Evolutionary conservation across 2,888 invertebrate species (phyloP).

Genomic region (Micoletzkya japonica): DNA sequence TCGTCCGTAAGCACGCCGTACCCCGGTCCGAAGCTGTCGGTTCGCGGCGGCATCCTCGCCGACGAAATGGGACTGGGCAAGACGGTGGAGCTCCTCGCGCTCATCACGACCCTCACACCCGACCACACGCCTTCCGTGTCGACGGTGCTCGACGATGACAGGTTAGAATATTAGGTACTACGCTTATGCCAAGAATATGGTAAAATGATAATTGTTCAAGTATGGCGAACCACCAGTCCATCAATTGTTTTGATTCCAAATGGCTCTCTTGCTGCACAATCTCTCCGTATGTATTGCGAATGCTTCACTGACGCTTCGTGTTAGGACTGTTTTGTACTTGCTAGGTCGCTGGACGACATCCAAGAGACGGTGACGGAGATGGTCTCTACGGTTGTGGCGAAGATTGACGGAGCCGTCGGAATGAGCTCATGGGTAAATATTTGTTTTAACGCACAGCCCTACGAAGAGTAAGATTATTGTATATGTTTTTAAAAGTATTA

Average conservation of each 20-base stretch:
- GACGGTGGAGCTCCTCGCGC: constrained; percentile 77
- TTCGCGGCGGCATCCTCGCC: constrained; percentile 72
- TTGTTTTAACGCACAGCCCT: too few species aligned
- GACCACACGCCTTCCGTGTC: constrained; percentile 64
- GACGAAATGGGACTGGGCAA: constrained; percentile 84
- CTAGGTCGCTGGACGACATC: constrained; percentile 25
- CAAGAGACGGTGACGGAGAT: constrained; percentile 22
- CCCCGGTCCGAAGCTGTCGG: background rate
- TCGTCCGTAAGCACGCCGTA: too few species aligned
- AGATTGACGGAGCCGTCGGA: constrained; percentile 29
- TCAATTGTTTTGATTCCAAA: too few species aligned
- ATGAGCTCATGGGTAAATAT: constrained; percentile 2
- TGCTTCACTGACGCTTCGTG: too few species aligned
- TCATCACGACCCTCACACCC: constrained; percentile 65
- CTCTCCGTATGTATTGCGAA: too few species aligned
- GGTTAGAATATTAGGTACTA: background rate
- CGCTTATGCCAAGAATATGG: background rate
- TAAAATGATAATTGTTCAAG: background rate
- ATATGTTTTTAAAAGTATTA: too few species aligned
- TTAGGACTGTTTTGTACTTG: too few species aligned
- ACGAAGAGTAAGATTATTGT: too few species aligned
- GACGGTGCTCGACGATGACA: constrained; percentile 58
- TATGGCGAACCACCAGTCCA: too few species aligned
- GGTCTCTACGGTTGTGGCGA: constrained; percentile 28
- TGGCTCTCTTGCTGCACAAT: too few species aligned